Evolutionary conservation across 1,140 invertebrate genomes (phyloP), one percentile per base, ranked within the genome.

Genomic region (Octopus bimaculoides): DNA sequence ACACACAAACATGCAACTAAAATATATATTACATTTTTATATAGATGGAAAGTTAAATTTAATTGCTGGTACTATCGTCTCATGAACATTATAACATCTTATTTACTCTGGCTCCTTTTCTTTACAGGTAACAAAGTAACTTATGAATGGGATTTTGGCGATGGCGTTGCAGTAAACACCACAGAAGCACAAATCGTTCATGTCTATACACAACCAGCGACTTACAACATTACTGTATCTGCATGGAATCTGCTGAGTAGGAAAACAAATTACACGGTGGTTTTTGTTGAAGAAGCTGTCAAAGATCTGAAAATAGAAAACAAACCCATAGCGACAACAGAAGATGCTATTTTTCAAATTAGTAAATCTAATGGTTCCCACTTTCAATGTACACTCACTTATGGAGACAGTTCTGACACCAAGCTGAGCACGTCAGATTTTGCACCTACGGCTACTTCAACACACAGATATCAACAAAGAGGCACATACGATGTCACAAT

Each of bases 131-230:
- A 81, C 14, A 78, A 82, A n/a, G 80, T 85, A 0, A 81, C 77
- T 5, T 86, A 86, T 79, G 81, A 78, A 61, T 87, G 85, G 85
- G 75, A 79, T 26, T 77, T 86, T 52, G 81, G 79, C 2, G 81
- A 84, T 61, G 80, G 80, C 5, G 61, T 10, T 10, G 52, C 41
- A 0, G 17, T 80, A 10, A 81, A 83, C 54, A 80, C 78, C 26
- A 79, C 81, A 0, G 66, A 80, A 12, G 54, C 52, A 9, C 77
- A 41, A 61, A 41, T 79, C 17, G 56, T 10, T 4, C 75, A 84
- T 54, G 73, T 76, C 0, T 85, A 77, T 77, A 61, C 66, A 10
- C 9, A 75, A 5, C 17, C 52, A 5, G 85, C 84, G 9, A 79
- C 17, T 5, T 84, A 79, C 77, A 79, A 78, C 54, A 78, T 87